Evolutionary conservation across 2,888 invertebrate species (phyloP), one percentile per base, ranked within the genome.

Genomic region (Gymnoscelis rufifasciata): DNA sequence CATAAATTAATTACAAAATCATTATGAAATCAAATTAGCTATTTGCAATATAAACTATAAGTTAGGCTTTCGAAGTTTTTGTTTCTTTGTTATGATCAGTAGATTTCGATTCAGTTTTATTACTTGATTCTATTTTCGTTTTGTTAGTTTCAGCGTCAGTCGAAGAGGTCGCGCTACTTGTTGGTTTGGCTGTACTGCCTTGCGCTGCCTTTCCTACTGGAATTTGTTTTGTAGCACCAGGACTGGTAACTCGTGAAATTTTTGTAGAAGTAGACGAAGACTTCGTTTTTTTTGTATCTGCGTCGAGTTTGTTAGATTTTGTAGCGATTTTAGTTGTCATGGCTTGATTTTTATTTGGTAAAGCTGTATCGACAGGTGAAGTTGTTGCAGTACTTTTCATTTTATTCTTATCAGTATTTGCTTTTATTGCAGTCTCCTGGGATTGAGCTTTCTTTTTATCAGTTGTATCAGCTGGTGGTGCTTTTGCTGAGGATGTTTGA

Each of bases 51-150:
- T 15, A 6, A 1, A 33, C n/a, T 1, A 15, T 6, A n/a, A 14
- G 61, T 66, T 74, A 73, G 70, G 62, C 63, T 68, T 74, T 73
- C 40, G 63, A 47, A 54, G 31, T 48, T 57, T 69, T 68, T 38
- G 26, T 54, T 39, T 57, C 59, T 44, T 66, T 70, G 48, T 57
- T 60, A 38, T 53, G 35, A 47, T 67, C 67, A 39, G 52, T 65
- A 39, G 61, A 53, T 58, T 68, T 72, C 14, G 59, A 50, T 27
- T 59, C 58, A 42, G 23, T 54, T 55, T 62, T 62, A 47, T 63
- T 67, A 33, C 47, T 54, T 19, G 45, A 6, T 40, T 49, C 51
- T 43, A 53, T 31, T 24, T 53, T 60, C 33, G 49, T 44, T 51
- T 50, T 49, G 8, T 39, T 50, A 13, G 45, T 15, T 19, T 47